Base-by-base conservation (phyloP, 2,888 invertebrate genomes). In the Panopea generosa region DNA sequence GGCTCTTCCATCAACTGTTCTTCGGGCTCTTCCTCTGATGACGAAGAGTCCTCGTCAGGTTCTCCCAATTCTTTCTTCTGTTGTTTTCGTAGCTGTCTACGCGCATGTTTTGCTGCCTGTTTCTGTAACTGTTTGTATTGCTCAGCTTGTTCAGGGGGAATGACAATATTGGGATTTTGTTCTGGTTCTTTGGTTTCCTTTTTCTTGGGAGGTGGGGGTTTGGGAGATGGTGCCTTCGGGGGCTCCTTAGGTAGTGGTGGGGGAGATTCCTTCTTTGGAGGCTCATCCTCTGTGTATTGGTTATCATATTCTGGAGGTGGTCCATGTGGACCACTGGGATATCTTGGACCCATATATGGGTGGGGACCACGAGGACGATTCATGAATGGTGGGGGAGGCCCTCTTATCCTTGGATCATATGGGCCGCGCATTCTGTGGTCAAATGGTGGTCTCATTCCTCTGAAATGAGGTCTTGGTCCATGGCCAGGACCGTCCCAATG, bases 31-130 rank as follows among this genome's bases (percentile, higher is more conserved):
- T 83, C 82, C 50, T 85, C 85, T 1, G 84, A 84, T 11, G 84
- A 84, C 6, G 87, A 83, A 11, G 81, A 82, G 27, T 85, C 85
- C 50, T 83, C 84, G 43, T 86, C 84, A 22, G 88, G 85, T 68
- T 88, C 88, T 49, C 89, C 89, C 4, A 85, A 84, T 26, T 85
- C 87, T 29, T 86, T 82, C 61, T 87, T 89, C 94, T 97, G 89
- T 93, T 97, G 82, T 20, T 85, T 73, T 52, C 86, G 77, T 94
- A 97, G 88, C 93, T 97, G 82, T 95, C 97, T 92, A 93, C 97
- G 85, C 96, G 97, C 84, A 92, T 98, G 91, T 94, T 97, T 84
- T 93, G 97, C 87, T 96, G 97, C 92, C 94, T 97, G 82, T 92
- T 97, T 65, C 95, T 90, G 90, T 22, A 91, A 81, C 43, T 83